Percentiles rank a stretch among this genome's conserved stretches.
Evolutionary conservation across 2,797 vertebrate species (phyloP).

Genomic region (Rhynchotus rufescens): DNA sequence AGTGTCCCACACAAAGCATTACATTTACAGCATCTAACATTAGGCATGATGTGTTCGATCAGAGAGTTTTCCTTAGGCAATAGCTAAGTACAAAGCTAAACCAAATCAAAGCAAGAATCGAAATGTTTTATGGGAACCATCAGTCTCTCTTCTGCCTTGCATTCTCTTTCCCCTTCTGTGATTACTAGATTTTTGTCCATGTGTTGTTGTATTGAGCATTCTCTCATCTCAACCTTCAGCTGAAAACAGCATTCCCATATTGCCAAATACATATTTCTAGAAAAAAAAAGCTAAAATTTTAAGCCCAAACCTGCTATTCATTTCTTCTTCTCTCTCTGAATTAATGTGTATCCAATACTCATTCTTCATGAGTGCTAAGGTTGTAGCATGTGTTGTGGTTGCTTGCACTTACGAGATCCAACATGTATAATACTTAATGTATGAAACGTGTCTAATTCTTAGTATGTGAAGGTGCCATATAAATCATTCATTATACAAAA

Average conservation of each 20-base stretch:
- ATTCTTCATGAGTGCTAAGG: neutral
- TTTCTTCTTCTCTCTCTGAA: neutral
- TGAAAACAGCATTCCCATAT: neutral
- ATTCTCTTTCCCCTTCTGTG: neutral
- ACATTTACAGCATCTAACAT: neutral
- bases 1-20: neutral
- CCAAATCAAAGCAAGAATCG: constrained; percentile 49
- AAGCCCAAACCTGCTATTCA: neutral
- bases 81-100: constrained; percentile 18
- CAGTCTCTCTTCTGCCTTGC: neutral
- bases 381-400: neutral
- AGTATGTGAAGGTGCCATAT: neutral
- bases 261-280: neutral
- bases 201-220: neutral
- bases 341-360: neutral
- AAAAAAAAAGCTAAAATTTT: neutral
- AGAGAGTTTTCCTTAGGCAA: constrained; percentile 50
- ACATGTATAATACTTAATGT: neutral
- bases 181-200: neutral
- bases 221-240: neutral
- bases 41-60: neutral
- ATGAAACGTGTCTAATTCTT: neutral
- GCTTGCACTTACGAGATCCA: neutral
- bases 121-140: constrained; percentile 33
- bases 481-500: neutral